Percentiles rank a stretch among this genome's conserved stretches.
phyloP scores from a whole-genome alignment of 2,888 invertebrate genomes.

The Psylliodes chrysocephalus region DNA sequence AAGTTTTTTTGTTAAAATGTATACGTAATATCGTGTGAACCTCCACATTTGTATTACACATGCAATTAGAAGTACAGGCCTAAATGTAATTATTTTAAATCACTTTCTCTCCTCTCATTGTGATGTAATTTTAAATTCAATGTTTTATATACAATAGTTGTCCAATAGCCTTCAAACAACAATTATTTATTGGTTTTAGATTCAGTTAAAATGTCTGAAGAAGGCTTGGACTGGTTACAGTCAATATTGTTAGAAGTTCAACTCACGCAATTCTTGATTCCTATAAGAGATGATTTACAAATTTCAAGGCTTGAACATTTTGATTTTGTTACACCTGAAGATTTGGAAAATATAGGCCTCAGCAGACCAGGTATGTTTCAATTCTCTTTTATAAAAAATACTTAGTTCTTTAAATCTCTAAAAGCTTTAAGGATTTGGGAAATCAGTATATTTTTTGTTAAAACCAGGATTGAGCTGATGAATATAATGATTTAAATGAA shows the following conservation, averaged over 20 bases:
- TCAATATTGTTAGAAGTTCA: conserved; percentile 90
- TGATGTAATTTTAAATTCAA: conserved; percentile 26
- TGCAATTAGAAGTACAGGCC: neutral
- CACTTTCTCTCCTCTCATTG: conserved; percentile 24
- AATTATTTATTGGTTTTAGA: conserved; percentile 5
- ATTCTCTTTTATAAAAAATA: no score
- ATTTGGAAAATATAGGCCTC: conserved; percentile 93
- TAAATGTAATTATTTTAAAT: conserved; percentile 14
- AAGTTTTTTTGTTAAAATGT: conserved; percentile 7
- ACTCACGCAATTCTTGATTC: conserved; percentile 88
- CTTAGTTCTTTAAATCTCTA: no score
- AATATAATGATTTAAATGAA: no score
- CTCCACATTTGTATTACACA: neutral
- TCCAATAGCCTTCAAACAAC: neutral
- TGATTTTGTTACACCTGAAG: conserved; percentile 95
- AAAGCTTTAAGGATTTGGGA: no score
- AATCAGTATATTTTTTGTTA: no score
- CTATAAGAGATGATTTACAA: conserved; percentile 90
- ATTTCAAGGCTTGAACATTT: conserved; percentile 94
- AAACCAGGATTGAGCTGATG: no score
- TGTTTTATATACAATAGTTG: neutral
- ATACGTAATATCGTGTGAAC: conserved; percentile 16
- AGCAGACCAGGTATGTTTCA: conserved; percentile 94
- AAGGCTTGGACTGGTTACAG: conserved; percentile 83
- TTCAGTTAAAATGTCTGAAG: conserved; percentile 59